phyloP scores from a whole-genome alignment of 2,113 vertebrate species.

The Aspiorhynchus laticeps region DNA sequence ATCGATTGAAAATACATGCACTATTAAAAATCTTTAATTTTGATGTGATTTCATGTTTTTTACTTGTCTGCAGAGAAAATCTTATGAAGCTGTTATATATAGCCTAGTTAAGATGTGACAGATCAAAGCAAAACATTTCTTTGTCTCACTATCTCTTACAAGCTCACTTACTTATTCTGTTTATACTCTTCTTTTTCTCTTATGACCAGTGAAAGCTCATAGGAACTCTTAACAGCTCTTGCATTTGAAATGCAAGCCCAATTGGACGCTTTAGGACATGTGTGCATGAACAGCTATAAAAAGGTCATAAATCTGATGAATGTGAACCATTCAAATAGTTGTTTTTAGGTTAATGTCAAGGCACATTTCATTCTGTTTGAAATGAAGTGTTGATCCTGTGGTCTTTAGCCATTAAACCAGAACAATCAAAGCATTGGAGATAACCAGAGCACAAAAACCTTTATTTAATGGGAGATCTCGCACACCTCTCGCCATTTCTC shows the following conservation, averaged over 20 bases:
- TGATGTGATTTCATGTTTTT: background rate
- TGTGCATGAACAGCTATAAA: constrained; percentile 1
- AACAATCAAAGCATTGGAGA: constrained; percentile 41
- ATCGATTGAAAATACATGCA: background rate
- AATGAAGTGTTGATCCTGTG: constrained; percentile 27
- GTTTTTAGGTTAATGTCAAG: constrained; percentile 3
- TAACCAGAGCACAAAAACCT: constrained; percentile 31
- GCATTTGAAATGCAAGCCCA: constrained; percentile 14
- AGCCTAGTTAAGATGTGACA: constrained; percentile 2
- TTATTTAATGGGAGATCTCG: constrained; percentile 39
- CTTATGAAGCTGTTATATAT: background rate
- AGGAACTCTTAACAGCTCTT: background rate
- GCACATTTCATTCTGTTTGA: constrained; percentile 34
- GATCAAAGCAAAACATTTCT: constrained; percentile 23
- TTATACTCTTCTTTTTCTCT: background rate
- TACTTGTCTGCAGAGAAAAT: background rate
- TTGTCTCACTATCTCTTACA: background rate
- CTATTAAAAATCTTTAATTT: background rate
- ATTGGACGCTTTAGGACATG: background rate
- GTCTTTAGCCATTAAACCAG: constrained; percentile 27
- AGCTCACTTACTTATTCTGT: constrained; percentile 12
- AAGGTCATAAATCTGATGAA: constrained; percentile 38
- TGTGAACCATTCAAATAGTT: background rate
- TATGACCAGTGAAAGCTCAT: background rate
- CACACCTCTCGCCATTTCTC: background rate